Conservation (phyloP, 2,888 invertebrate species). For the Abrostola triplasia region DNA sequence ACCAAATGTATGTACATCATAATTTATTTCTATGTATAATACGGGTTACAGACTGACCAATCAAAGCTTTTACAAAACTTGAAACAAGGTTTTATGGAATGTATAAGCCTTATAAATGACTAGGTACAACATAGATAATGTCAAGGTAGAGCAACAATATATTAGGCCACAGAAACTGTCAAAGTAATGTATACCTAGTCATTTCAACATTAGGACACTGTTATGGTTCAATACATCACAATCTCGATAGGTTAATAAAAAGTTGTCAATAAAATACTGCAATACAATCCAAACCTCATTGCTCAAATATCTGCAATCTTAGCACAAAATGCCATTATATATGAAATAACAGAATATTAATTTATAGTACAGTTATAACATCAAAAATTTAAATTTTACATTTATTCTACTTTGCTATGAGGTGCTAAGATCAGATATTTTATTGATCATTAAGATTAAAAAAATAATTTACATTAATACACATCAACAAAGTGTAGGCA, state of each 20-base stretch:
- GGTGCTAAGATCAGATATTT: conserved; percentile 80
- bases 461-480: conserved; percentile 64
- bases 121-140: conserved; percentile 69
- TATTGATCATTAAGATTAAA: conserved; percentile 62
- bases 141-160: conserved; percentile 32
- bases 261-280: conserved; percentile 81
- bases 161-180: conserved; percentile 54
- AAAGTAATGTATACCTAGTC: conserved; percentile 74
- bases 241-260: conserved; percentile 70
- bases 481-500: conserved; percentile 64
- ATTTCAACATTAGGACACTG: conserved; percentile 74
- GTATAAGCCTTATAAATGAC: conserved; percentile 83
- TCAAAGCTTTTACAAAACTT: conserved; percentile 77
- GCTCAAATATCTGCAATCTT: conserved; percentile 71
- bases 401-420: conserved; percentile 43
- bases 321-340: conserved; percentile 70
- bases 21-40: conserved; percentile 58
- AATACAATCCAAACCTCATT: conserved; percentile 73
- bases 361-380: conserved; percentile 47
- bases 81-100: conserved; percentile 84
- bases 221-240: conserved; percentile 71
- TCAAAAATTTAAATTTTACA: conserved; percentile 54
- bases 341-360: conserved; percentile 49
- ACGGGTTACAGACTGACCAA: conserved; percentile 70
- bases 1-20: conserved; percentile 66